Percentiles rank a stretch among this genome's conserved stretches.
phyloP scores from a whole-genome alignment of 2,888 invertebrate species.

The Epinotia nisella region DNA sequence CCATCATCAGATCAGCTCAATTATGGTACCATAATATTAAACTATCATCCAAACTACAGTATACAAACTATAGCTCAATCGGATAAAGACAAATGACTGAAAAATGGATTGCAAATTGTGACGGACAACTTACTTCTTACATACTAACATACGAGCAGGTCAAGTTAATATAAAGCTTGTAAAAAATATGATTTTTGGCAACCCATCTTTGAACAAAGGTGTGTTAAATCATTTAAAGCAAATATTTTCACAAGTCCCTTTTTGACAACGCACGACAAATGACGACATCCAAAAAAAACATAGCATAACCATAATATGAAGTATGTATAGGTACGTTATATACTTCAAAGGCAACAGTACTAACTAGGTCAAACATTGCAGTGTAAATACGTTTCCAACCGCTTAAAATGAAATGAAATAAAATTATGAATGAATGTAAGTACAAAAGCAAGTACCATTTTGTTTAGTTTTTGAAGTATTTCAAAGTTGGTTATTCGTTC shows the following conservation, averaged over 20 bases:
- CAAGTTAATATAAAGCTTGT: too few species aligned
- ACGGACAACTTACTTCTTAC: too few species aligned
- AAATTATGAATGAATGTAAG: conserved; percentile 24
- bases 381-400: not conserved
- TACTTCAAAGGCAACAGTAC: not conserved
- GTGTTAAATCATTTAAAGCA: not conserved
- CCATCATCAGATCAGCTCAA: too few species aligned
- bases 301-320: not conserved
- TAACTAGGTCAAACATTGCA: conserved; percentile 29
- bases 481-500: conserved; percentile 31
- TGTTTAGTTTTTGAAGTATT: conserved; percentile 14
- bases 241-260: not conserved
- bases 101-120: too few species aligned
- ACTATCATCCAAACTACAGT: too few species aligned
- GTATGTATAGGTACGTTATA: too few species aligned
- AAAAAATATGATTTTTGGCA: too few species aligned
- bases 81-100: too few species aligned
- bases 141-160: too few species aligned
- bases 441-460: conserved; percentile 19
- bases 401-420: conserved; percentile 15
- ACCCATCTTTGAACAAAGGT: too few species aligned
- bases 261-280: not conserved
- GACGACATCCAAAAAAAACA: not conserved
- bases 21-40: too few species aligned
- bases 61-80: too few species aligned